Percentiles rank a stretch among this genome's conserved stretches.
Evolutionary conservation across 2,797 vertebrate genomes (phyloP).

Genomic region (Peromyscus nudipes): DNA sequence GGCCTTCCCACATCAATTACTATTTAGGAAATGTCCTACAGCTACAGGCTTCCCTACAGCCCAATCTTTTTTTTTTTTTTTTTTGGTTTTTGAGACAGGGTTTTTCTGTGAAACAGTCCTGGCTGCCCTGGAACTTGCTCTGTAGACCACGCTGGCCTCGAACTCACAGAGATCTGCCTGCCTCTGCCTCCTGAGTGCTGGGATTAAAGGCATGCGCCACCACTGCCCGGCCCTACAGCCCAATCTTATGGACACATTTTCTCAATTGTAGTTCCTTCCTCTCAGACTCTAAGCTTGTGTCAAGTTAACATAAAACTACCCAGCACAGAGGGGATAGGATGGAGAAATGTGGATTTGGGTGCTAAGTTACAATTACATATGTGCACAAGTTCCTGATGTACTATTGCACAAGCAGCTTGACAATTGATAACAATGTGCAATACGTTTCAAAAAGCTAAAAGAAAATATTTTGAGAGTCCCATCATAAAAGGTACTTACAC

Average conservation of each 20-base stretch:
- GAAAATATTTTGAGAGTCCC: neutral
- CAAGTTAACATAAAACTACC: neutral
- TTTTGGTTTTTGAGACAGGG: too few species aligned
- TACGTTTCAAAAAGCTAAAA: neutral
- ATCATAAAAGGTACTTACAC: neutral
- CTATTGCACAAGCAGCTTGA: neutral
- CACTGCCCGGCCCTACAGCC: neutral
- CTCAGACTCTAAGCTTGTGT: neutral
- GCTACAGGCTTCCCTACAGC: neutral
- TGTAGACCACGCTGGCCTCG: too few species aligned
- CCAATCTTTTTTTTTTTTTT: neutral
- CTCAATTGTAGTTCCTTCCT: neutral
- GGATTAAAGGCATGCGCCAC: too few species aligned
- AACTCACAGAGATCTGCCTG: too few species aligned
- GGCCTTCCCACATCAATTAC: neutral
- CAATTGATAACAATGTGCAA: neutral
- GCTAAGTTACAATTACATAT: neutral
- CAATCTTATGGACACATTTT: neutral
- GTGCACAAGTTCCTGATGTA: neutral
- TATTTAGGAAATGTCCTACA: neutral
- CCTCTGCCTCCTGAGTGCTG: too few species aligned
- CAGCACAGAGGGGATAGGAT: neutral
- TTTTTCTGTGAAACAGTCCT: too few species aligned
- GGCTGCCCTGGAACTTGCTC: too few species aligned
- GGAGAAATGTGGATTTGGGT: neutral